Evolutionary conservation across 2,888 invertebrate species (phyloP).

Genomic region (Nemurella pictetii): DNA sequence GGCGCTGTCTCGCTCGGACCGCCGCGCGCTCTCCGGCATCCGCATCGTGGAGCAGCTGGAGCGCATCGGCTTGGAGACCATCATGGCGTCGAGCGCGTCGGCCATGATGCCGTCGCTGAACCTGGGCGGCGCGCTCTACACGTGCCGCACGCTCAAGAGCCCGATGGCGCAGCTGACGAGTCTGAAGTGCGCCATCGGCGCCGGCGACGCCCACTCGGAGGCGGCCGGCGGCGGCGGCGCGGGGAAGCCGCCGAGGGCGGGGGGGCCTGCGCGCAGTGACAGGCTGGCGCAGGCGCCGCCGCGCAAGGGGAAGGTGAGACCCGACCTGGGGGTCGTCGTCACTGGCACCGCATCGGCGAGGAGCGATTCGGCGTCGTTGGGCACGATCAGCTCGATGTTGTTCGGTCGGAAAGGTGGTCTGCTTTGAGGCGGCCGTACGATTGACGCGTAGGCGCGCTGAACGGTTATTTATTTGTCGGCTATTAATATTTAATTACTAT

Average conservation of each 20-base stretch:
- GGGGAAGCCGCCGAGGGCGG: constrained; percentile 49
- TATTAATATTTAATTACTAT: not conserved
- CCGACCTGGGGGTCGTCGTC: constrained; percentile 49
- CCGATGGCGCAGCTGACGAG: constrained; percentile 81
- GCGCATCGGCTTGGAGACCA: constrained; percentile 67
- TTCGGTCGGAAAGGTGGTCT: constrained; percentile 87
- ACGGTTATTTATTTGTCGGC: not conserved
- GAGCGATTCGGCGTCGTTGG: constrained; percentile 53
- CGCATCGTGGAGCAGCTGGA: constrained; percentile 68
- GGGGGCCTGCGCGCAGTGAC: constrained; percentile 59
- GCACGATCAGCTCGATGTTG: constrained; percentile 75
- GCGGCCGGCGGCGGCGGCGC: not conserved
- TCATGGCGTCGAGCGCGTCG: constrained; percentile 63
- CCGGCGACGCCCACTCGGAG: not conserved
- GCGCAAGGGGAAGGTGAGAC: constrained; percentile 44
- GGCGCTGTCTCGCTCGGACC: constrained; percentile 50
- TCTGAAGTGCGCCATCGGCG: constrained; percentile 57
- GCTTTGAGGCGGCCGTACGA: constrained; percentile 55
- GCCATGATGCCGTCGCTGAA: constrained; percentile 65
- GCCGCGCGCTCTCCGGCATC: constrained; percentile 56
- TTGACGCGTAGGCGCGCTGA: not conserved
- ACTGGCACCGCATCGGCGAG: constrained; percentile 45
- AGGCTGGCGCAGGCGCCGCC: constrained; percentile 55
- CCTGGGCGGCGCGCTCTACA: constrained; percentile 63
- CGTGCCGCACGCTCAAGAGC: constrained; percentile 66